A percentile compares a stretch with the other conserved stretches of the same genome.
phyloP scores from a whole-genome alignment of 2,113 vertebrate species.

The Lycocorax pyrrhopterus region DNA sequence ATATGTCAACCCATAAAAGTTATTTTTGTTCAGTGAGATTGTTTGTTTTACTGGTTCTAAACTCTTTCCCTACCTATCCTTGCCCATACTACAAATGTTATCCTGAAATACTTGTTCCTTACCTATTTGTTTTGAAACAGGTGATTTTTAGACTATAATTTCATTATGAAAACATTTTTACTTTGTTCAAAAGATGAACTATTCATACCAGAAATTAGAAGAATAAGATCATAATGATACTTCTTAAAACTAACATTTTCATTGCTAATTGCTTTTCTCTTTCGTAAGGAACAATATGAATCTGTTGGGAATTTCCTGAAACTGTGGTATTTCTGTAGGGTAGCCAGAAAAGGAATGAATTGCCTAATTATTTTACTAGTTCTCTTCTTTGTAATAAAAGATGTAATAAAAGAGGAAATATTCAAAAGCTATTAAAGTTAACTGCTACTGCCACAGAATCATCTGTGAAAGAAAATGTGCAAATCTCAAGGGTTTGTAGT shows the following conservation, averaged over 20 bases:
- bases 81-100: neutral
- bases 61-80: neutral
- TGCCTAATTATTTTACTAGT: constrained; percentile 40
- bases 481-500: neutral
- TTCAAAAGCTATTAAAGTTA: constrained; percentile 23
- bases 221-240: constrained; percentile 10
- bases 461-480: neutral
- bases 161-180: neutral
- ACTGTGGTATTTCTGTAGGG: neutral
- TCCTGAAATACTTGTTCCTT: neutral
- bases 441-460: neutral
- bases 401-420: constrained; percentile 6
- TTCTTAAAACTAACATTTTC: constrained; percentile 44
- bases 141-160: constrained; percentile 22
- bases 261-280: constrained; percentile 34
- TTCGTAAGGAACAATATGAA: constrained; percentile 13
- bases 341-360: constrained; percentile 7
- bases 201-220: constrained; percentile 16
- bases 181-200: neutral
- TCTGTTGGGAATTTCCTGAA: constrained; percentile 31
- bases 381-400: constrained; percentile 24
- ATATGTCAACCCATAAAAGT: neutral
- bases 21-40: neutral
- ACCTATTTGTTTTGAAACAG: constrained; percentile 20
- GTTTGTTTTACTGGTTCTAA: neutral